Percentiles rank a stretch among this genome's conserved stretches.
phyloP scores from a whole-genome alignment of 2,888 invertebrate species.

The Bombylius discolor region DNA sequence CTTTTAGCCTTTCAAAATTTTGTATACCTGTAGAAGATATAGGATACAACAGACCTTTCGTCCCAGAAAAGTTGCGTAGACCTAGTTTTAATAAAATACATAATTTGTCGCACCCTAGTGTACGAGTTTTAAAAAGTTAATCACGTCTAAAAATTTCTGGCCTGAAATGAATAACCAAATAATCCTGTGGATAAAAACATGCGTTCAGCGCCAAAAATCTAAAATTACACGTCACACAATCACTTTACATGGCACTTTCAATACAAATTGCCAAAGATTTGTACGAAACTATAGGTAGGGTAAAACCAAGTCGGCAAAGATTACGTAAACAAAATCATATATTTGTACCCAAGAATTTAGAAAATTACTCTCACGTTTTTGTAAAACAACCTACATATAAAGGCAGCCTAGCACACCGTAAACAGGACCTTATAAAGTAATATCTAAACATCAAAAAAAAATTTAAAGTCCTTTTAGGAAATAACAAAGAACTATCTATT shows the following conservation, averaged over 20 bases:
- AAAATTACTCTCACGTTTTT: too few species aligned
- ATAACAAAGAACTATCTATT: background rate
- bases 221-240: background rate
- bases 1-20: too few species aligned
- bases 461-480: too few species aligned
- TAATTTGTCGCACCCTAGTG: conserved; percentile 13
- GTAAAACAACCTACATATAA: background rate
- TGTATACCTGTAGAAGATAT: background rate
- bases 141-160: too few species aligned
- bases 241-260: background rate
- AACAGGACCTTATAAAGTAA: too few species aligned
- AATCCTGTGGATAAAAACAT: background rate
- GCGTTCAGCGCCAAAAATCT: background rate
- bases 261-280: too few species aligned
- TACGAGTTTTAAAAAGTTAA: conserved; percentile 6
- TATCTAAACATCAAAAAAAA: too few species aligned
- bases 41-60: conserved; percentile 10
- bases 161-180: background rate
- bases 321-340: too few species aligned
- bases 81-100: conserved; percentile 9
- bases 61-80: conserved; percentile 10
- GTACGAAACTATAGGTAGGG: too few species aligned
- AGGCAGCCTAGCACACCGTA: too few species aligned
- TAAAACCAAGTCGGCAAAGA: too few species aligned
- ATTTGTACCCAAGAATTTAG: too few species aligned